Percentiles rank a stretch among this genome's conserved stretches.
Conservation (phyloP, 2,888 invertebrate genomes). For the Shargacucullia verbasci region DNA sequence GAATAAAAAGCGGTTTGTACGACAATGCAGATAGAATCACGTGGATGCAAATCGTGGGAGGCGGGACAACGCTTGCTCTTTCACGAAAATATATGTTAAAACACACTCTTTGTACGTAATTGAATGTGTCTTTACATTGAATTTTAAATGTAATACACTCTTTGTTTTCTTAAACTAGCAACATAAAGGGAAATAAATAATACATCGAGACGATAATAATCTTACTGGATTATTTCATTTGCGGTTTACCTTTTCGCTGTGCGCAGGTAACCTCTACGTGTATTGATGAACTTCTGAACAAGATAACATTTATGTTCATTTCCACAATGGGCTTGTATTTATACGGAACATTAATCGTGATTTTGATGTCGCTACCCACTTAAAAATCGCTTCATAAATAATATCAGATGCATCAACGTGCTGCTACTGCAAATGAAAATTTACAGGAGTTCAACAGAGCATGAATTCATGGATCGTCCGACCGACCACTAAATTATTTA, state of each 20-base stretch:
- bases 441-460: constrained; percentile 70
- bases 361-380: constrained; percentile 61
- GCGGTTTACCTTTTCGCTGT: constrained; percentile 31
- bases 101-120: constrained; percentile 72
- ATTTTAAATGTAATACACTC: constrained; percentile 79
- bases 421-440: constrained; percentile 58
- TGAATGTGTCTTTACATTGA: constrained; percentile 77
- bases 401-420: constrained; percentile 59
- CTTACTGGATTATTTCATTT: constrained; percentile 61
- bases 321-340: constrained; percentile 56
- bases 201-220: constrained; percentile 59
- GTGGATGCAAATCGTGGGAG: constrained; percentile 70
- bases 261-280: constrained; percentile 26
- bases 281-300: constrained; percentile 53
- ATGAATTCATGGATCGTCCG: constrained; percentile 68
- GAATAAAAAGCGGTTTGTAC: constrained; percentile 61
- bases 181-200: constrained; percentile 62
- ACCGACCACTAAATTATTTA: constrained; percentile 75
- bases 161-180: constrained; percentile 71
- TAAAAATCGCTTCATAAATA: constrained; percentile 63
- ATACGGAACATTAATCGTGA: constrained; percentile 63
- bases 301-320: constrained; percentile 57
- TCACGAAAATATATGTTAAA: constrained; percentile 72
- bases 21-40: constrained; percentile 57
- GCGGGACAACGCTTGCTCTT: constrained; percentile 63